Evolutionary conservation across 2,113 vertebrate species (phyloP).

Genomic region (Psittacus erithacus): DNA sequence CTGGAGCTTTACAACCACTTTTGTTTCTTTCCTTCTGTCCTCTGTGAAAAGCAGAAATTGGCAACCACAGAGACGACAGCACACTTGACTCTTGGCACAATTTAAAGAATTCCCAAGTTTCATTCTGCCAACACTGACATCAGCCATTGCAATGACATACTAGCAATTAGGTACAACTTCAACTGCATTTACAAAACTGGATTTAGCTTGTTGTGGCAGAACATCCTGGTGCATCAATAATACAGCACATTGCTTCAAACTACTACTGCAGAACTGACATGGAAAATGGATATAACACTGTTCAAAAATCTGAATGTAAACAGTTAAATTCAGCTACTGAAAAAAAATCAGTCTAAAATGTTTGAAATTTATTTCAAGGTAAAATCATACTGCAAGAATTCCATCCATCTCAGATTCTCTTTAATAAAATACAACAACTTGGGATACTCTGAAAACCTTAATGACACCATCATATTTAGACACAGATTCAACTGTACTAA

Average conservation of each 20-base stretch:
- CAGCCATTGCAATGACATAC: background rate
- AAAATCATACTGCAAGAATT: background rate
- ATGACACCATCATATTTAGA: background rate
- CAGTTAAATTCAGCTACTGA: background rate
- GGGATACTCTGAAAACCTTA: background rate
- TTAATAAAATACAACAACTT: background rate
- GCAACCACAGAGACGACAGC: fast-evolving
- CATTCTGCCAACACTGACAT: background rate
- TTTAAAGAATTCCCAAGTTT: background rate
- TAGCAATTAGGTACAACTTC: background rate
- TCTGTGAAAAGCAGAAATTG: background rate
- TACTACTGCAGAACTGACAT: background rate
- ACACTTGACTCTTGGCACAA: background rate
- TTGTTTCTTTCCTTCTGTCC: background rate
- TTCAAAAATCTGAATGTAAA: background rate
- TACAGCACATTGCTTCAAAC: background rate
- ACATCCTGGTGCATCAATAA: background rate
- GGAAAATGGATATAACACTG: background rate
- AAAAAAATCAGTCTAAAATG: background rate
- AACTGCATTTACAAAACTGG: background rate
- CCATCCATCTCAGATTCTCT: background rate
- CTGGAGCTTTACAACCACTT: background rate
- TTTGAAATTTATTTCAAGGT: background rate
- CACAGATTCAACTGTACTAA: background rate
- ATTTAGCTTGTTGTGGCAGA: background rate